Percentiles rank a stretch among this genome's conserved stretches.
Evolutionary conservation across 2,113 vertebrate species (phyloP).

Genomic region (Casuarius casuarius): DNA sequence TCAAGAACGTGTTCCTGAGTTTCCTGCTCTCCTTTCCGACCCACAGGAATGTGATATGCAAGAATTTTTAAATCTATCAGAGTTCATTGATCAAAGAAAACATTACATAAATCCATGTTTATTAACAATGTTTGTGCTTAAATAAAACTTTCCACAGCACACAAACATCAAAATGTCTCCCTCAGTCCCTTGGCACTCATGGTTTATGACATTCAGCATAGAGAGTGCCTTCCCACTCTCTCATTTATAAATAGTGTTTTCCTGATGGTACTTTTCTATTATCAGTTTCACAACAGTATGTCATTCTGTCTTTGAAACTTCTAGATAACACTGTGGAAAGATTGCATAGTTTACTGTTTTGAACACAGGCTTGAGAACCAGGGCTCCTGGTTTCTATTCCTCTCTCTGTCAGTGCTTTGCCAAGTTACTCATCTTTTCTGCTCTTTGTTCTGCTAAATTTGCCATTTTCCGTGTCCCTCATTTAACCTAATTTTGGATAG

Average conservation of each 20-base stretch:
- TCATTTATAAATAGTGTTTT: constrained; percentile 28
- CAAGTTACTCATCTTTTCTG: constrained; percentile 2
- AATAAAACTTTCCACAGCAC: constrained; percentile 27
- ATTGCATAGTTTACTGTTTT: neutral
- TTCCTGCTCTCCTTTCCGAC: neutral
- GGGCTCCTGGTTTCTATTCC: constrained; percentile 17
- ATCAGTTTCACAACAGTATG: constrained; percentile 35
- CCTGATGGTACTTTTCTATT: neutral
- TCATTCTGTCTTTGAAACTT: constrained; percentile 28
- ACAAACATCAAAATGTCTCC: constrained; percentile 25
- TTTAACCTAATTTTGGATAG: neutral
- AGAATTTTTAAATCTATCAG: constrained; percentile 5
- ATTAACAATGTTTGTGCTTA: constrained; percentile 50
- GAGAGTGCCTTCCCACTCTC: constrained; percentile 2
- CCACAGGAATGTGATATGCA: neutral
- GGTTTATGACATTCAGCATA: constrained; percentile 43
- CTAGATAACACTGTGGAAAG: constrained; percentile 29
- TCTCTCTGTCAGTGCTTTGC: constrained; percentile 15
- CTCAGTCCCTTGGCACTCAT: neutral
- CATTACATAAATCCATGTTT: constrained; percentile 37
- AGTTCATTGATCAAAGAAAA: constrained; percentile 50
- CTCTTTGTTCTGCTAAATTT: neutral
- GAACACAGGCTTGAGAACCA: neutral
- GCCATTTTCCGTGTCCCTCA: neutral
- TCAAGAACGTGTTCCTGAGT: neutral